Base-by-base conservation (phyloP, 1,140 invertebrate species). In the Ericerus pela region DNA sequence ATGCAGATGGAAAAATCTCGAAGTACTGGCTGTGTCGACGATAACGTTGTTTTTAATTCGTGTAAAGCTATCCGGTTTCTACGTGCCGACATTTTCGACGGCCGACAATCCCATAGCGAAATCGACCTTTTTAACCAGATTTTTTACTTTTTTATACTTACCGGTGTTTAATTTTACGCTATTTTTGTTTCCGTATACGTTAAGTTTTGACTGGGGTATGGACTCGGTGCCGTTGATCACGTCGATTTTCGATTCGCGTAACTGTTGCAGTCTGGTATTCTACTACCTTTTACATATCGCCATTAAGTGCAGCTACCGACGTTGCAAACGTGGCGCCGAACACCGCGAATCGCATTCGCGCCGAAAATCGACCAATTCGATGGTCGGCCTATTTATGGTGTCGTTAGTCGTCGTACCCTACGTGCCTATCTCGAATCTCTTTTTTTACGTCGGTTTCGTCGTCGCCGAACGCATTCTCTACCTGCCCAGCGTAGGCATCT, bases 131-230 rank as follows among this genome's bases (percentile, higher is more conserved):
- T 67, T 80, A 54, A 81, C 82, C 26, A 75, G 86, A 51, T 71
- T 82, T 29, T 74, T 89, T 52, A 95, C 88, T 6, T 93, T 93
- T 68, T 70, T 80, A 55, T 91, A 89, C 67, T 75, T 95, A 55
- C 88, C 89, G 4, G 80, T 83, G 12, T 84, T 90, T 60, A 93
- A 91, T 67, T 80, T 88, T 58, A 76, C 77, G 64, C 76, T 95
- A 62, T 67, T 94, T 27, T 65, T 93, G 2, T 87, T 79, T 63
- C 90, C 90, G 11, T 77, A 77, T 59, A 78, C 79, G 36, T 70
- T 95, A 30, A 90, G 88, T 66, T 94, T 92, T 67, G 90, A 95
- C 65, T 95, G 90, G 90, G 89, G 88, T 2, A 94, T 94, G 90
- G 88, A 90, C 61, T 81, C 89, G 1, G 80, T 95, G 62, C 86